These are phyloP conservation scores for Cheilosia vernalis DNA, from an alignment of 2,888 invertebrate genomes.

Conservation along the genomic window DNA sequence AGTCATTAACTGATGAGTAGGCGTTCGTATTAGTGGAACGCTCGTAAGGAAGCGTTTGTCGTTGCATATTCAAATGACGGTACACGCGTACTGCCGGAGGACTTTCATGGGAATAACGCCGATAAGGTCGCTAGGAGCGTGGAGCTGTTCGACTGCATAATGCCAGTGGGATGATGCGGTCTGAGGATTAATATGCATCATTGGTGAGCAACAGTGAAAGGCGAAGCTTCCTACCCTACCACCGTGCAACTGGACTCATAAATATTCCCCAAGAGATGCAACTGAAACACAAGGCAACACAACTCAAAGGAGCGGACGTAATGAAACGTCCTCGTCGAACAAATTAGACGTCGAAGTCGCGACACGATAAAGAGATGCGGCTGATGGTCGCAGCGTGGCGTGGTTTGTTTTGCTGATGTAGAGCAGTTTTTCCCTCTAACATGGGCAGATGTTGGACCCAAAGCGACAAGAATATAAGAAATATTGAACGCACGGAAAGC, in stretches of 20 bases:
- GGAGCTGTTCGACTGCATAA: constrained; percentile 1
- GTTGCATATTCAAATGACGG: constrained; percentile 69
- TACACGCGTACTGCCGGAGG: constrained; percentile 63
- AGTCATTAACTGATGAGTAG: constrained; percentile 81
- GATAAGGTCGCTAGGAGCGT: constrained; percentile 48
- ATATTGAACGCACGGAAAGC: constrained; percentile 5
- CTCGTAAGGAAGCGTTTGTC: constrained; percentile 67
- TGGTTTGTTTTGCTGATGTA: constrained; percentile 13
- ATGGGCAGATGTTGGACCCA: constrained; percentile 47
- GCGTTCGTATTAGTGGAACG: constrained; percentile 82
- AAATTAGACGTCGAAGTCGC: constrained; percentile 63
- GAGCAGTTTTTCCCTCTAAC: constrained; percentile 37
- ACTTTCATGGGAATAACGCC: constrained; percentile 71
- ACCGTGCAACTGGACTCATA: constrained; percentile 41
- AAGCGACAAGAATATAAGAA: constrained; percentile 28
- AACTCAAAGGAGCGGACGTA: constrained; percentile 43
- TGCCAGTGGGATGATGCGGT: constrained; percentile 61
- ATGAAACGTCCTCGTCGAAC: constrained; percentile 71
- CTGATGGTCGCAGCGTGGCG: not conserved
- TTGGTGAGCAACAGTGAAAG: constrained; percentile 57
- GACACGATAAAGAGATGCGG: constrained; percentile 60
- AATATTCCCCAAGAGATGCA: constrained; percentile 44
- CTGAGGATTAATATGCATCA: constrained; percentile 72
- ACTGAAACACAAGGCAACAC: constrained; percentile 15
- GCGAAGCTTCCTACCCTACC: constrained; percentile 54